phyloP scores from a whole-genome alignment of 2,113 vertebrate genomes.

The Bos taurus region DNA sequence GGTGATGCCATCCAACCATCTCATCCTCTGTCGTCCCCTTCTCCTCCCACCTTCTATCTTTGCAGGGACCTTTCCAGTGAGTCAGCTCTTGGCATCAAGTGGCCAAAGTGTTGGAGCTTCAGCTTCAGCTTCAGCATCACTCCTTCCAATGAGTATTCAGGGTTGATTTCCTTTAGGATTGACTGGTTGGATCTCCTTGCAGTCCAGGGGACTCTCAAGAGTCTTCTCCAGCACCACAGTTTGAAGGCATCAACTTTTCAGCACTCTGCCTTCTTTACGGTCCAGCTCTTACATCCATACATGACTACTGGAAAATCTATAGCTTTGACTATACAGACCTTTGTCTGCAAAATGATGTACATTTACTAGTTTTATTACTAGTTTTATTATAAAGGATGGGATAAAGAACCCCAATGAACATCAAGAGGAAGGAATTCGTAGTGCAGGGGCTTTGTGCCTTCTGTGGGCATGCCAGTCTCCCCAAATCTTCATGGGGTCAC shows the following conservation, averaged over 20 bases:
- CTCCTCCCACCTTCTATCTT: not conserved
- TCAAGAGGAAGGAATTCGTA: no score
- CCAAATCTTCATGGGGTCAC: not conserved
- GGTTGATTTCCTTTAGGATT: not conserved
- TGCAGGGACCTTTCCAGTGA: not conserved
- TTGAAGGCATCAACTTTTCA: not conserved
- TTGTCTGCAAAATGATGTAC: not conserved
- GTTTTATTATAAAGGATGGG: not conserved
- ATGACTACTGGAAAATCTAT: not conserved
- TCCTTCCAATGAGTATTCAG: not conserved
- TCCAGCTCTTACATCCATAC: not conserved
- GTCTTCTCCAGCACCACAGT: not conserved
- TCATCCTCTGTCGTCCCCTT: not conserved
- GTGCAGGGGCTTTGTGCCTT: not conserved
- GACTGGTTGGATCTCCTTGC: not conserved
- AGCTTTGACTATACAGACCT: not conserved
- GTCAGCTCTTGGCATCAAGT: not conserved
- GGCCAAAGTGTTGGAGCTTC: not conserved
- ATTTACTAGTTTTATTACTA: not conserved
- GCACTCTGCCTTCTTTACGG: not conserved
- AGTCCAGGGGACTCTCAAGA: not conserved
- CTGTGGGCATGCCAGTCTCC: rapidly evolving
- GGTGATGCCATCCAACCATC: not conserved
- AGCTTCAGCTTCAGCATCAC: not conserved
- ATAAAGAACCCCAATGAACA: not conserved